These are phyloP conservation scores for Chymomyza procnemis DNA, from an alignment of 2,888 invertebrate species.

Conservation along the genomic window DNA sequence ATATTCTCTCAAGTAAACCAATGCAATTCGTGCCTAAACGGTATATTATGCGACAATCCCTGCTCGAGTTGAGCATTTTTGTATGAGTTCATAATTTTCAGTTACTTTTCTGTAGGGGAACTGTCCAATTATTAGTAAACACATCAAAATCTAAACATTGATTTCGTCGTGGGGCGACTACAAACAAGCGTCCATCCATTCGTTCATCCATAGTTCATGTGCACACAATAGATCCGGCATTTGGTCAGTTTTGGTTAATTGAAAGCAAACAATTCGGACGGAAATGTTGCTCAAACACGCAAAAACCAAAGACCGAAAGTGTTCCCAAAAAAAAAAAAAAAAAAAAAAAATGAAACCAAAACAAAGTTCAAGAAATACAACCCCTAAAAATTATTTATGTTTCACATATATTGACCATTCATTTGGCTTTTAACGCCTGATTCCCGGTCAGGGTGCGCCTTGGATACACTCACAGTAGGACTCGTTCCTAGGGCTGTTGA, in stretches of 20 bases:
- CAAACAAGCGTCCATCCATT: not conserved
- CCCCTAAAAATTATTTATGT: conserved; percentile 71
- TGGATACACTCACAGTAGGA: not conserved
- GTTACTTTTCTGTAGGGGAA: not conserved
- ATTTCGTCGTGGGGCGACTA: not conserved
- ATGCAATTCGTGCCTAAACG: too few relatives aligned
- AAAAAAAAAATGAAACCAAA: not conserved
- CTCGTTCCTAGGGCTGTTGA: not conserved
- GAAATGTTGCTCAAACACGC: conserved; percentile 68
- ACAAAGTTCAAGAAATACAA: conserved; percentile 29
- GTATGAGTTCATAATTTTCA: not conserved
- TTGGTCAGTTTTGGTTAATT: conserved; percentile 70
- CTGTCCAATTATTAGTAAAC: not conserved
- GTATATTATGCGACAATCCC: too few relatives aligned
- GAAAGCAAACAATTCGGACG: conserved; percentile 63
- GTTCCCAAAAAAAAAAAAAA: not conserved
- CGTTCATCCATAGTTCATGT: not conserved
- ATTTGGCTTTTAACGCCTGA: conserved; percentile 66
- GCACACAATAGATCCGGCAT: conserved; percentile 13
- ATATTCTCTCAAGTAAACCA: too few relatives aligned
- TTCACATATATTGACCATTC: conserved; percentile 63
- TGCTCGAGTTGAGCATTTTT: too few relatives aligned
- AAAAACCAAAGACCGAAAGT: conserved; percentile 24
- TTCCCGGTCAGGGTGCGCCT: conserved; percentile 50
- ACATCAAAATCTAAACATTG: not conserved